Conservation (phyloP, 2,113 vertebrate species). For the Plestiodon gilberti region DNA sequence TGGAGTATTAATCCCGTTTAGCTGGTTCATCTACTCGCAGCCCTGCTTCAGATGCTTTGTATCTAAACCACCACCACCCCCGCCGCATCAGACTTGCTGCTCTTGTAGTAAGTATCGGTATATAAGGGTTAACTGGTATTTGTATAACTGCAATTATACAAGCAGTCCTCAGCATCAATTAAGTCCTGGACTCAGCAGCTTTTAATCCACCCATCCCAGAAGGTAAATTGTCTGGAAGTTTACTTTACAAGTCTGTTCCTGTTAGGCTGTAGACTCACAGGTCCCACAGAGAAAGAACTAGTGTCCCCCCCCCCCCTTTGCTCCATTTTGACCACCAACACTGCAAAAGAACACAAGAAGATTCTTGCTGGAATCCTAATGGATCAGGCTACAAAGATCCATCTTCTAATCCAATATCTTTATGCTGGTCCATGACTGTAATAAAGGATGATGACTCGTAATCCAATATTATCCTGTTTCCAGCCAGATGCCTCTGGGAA, state of each 20-base stretch:
- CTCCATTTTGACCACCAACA: too few species aligned
- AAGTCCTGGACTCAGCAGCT: not conserved
- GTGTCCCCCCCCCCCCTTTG: too few species aligned
- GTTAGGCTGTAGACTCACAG: not conserved
- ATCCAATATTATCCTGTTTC: too few species aligned
- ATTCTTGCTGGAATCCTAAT: too few species aligned
- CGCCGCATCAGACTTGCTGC: not conserved
- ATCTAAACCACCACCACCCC: not conserved
- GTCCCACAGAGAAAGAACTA: not conserved
- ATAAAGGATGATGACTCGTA: too few species aligned
- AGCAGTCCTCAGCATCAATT: not conserved
- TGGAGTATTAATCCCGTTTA: not conserved
- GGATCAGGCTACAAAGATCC: too few species aligned
- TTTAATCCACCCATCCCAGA: not conserved
- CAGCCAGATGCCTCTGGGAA: too few species aligned
- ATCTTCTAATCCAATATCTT: too few species aligned
- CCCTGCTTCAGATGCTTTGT: not conserved
- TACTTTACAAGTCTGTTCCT: not conserved
- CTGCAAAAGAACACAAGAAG: too few species aligned
- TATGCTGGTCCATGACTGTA: too few species aligned
- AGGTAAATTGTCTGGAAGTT: not conserved
- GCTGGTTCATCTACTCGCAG: not conserved
- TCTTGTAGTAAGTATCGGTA: not conserved
- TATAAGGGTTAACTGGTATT: not conserved
- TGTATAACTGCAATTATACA: not conserved